phyloP scores from a whole-genome alignment of 30 jellyfish, hydroid and myxozoan species.

The Aurelia aurita region DNA sequence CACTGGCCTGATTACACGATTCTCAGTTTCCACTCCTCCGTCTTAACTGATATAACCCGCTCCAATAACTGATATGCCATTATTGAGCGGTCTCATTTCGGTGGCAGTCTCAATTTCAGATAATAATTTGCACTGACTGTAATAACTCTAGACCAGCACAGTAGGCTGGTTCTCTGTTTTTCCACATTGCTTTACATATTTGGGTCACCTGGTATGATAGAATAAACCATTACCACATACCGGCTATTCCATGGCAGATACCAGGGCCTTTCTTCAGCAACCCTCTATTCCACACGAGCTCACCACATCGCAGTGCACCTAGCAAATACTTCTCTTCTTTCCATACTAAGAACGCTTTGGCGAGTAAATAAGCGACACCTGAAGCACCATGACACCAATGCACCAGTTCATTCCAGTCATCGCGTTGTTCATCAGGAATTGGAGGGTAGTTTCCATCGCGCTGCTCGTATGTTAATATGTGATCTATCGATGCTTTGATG shows the following conservation, averaged over 20 bases:
- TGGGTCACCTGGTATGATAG: too few relatives aligned
- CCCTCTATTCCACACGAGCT: constrained; percentile 91
- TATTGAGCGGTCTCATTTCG: too few relatives aligned
- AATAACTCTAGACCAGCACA: too few relatives aligned
- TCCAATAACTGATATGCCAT: too few relatives aligned
- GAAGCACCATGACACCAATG: constrained; percentile 99
- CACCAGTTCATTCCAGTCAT: constrained; percentile 93
- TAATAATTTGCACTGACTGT: too few relatives aligned
- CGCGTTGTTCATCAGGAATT: constrained; percentile 87
- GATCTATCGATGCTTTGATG: constrained; percentile 87
- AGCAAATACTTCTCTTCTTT: constrained; percentile 84
- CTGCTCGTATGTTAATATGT: constrained; percentile 77
- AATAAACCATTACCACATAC: constrained; percentile 10
- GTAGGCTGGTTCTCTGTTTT: too few relatives aligned
- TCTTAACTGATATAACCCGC: too few relatives aligned
- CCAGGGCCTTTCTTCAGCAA: constrained; percentile 98
- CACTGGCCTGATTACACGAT: too few relatives aligned
- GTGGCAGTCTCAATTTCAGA: too few relatives aligned
- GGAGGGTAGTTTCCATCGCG: constrained; percentile 93
- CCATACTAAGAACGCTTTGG: constrained; percentile 94
- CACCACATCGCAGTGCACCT: constrained; percentile 94
- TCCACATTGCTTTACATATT: too few relatives aligned
- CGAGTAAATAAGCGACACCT: constrained; percentile 83
- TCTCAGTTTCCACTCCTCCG: too few relatives aligned
- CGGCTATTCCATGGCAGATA: constrained; percentile 98